Percentiles rank a stretch among this genome's conserved stretches.
Conservation (phyloP, 2,797 vertebrate species). For the Acanthopagrus latus region DNA sequence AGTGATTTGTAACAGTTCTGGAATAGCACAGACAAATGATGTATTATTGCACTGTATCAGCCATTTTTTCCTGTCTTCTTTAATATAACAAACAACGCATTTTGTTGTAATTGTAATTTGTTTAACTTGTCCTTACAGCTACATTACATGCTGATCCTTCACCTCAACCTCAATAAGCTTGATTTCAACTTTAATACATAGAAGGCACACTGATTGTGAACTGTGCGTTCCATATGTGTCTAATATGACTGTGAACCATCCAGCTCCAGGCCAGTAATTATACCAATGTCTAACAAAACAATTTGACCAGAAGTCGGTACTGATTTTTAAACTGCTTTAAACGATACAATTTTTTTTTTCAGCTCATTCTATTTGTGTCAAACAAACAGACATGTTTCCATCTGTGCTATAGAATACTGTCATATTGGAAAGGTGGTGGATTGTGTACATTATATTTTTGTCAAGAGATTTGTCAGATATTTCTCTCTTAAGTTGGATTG, state of each 20-base stretch:
- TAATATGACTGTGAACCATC: neutral
- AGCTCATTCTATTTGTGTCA: too few species aligned
- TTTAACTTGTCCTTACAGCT: too few species aligned
- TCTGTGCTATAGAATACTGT: neutral
- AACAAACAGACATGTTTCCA: too few species aligned
- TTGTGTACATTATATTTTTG: neutral
- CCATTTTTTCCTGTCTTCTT: neutral
- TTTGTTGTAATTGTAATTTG: too few species aligned
- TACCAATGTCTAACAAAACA: too few species aligned
- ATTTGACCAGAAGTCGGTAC: too few species aligned
- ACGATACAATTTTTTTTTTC: too few species aligned
- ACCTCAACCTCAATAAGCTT: neutral
- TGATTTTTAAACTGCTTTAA: too few species aligned
- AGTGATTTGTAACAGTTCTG: neutral
- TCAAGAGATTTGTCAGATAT: neutral
- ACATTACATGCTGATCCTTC: neutral
- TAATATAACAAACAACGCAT: too few species aligned
- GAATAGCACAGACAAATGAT: neutral
- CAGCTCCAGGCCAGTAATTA: neutral
- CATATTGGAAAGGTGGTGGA: neutral
- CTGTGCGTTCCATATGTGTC: neutral
- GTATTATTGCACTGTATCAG: neutral
- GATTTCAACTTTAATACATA: neutral
- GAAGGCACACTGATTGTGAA: neutral
- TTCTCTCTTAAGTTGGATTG: neutral